A percentile compares a stretch with the other conserved stretches of the same genome.
Conservation (phyloP, 2,888 invertebrate species). For the Drosophila mayaguana region DNA sequence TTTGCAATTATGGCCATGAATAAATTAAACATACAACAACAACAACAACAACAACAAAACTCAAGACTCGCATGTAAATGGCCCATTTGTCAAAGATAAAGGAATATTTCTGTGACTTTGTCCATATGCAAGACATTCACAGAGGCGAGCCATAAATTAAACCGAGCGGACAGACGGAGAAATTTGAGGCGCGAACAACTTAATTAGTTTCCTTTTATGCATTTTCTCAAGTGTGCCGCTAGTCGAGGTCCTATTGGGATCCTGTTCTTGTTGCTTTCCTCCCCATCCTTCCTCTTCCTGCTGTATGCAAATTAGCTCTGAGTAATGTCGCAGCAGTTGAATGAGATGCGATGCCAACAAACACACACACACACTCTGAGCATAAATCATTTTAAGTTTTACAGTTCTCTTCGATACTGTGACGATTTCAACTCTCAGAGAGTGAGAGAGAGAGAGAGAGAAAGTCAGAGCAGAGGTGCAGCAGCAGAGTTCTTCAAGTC, state of each 20-base stretch:
- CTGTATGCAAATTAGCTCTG: slow-evolving; percentile 71
- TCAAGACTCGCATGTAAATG: slow-evolving; percentile 65
- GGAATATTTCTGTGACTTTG: slow-evolving; percentile 32
- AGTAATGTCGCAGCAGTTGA: slow-evolving; percentile 41
- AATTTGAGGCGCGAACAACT: slow-evolving; percentile 83
- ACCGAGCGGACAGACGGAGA: slow-evolving; percentile 37
- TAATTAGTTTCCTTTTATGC: slow-evolving; percentile 82
- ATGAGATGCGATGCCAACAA: slow-evolving; percentile 15
- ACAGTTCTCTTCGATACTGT: not conserved
- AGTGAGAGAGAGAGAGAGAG: not conserved
- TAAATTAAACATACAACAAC: slow-evolving; percentile 57
- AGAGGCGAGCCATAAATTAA: slow-evolving; percentile 57
- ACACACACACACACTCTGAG: slow-evolving; percentile 37
- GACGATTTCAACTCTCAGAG: not conserved
- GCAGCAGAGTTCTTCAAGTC: slow-evolving; percentile 58
- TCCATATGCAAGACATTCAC: slow-evolving; percentile 74
- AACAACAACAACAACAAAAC: no score
- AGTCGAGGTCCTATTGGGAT: slow-evolving; percentile 32
- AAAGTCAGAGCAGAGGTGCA: not conserved
- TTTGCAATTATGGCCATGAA: slow-evolving; percentile 55
- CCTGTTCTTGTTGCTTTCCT: slow-evolving; percentile 10
- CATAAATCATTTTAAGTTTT: slow-evolving; percentile 65
- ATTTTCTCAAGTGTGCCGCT: slow-evolving; percentile 60
- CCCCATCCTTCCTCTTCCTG: slow-evolving; percentile 5
- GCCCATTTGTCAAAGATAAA: slow-evolving; percentile 68